Evolutionary conservation across 2,113 vertebrate genomes (phyloP), one percentile per base, ranked within the genome.

Genomic region (Natator depressus): DNA sequence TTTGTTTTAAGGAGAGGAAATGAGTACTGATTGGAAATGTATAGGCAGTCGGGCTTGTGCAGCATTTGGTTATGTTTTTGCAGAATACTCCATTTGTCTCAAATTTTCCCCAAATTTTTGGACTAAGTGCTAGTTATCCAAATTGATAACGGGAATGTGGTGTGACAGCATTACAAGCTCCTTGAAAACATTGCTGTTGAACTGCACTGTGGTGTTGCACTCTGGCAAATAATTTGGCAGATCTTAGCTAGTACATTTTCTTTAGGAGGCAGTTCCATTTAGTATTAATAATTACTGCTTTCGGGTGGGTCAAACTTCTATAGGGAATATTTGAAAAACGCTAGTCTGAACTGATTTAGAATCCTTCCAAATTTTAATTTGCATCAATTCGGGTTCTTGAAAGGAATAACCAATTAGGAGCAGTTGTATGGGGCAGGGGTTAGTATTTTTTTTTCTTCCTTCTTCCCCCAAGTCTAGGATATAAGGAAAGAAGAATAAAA

Each of bases 1-100:
- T 98, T 98, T 98, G 98, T 98, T 98, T 98, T 98, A 98, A 98
- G 97, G 97, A 97, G 96, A 98, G 95, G 94, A 98, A 98, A 98
- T 27, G 96, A 98, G 98, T 98, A 96, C 97, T 98, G 98, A 98
- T 98, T 97, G 98, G 97, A 96, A 96, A 97, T 80, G 88, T 96
- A 97, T 94, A 98, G 97, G 92, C 96, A 85, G 89, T 93, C 92
- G 93, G 69, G 20, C 80, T 94, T 85, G 47, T 72, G 62, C 54
- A 94, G 94, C 97, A 97, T 98, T 98, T 98, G 95, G 95, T 97
- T 97, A 96, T 96, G 94, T 90, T 97, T 96, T 88, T 80, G 55
- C 85, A 97, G 81, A 90, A 85, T 97, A 88, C 84, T 96, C 94
- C 51, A 92, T 97, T 95, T 97, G 90, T 91, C 97, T 96, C 89